Evolutionary conservation across 2,797 vertebrate genomes (phyloP).

Genomic region (Sebastes minor): DNA sequence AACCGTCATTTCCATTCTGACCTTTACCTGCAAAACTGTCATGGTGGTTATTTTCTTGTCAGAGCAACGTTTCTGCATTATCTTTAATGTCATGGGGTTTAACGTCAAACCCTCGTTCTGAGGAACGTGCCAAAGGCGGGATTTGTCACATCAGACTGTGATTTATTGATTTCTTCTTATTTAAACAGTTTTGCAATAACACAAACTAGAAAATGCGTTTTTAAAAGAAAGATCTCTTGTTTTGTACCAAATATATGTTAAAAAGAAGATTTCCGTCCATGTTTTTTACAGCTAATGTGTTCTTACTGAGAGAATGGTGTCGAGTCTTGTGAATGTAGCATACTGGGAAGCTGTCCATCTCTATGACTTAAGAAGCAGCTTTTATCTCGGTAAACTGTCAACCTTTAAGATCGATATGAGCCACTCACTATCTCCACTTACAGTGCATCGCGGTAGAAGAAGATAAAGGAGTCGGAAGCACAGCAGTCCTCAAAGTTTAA

Average conservation of each 20-base stretch:
- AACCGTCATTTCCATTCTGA: constrained; percentile 67
- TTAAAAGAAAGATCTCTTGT: neutral
- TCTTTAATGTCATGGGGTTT: constrained; percentile 72
- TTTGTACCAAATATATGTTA: neutral
- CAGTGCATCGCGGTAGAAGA: constrained; percentile 30
- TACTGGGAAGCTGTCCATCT: constrained; percentile 1
- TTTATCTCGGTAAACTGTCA: constrained; percentile 54
- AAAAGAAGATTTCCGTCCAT: neutral
- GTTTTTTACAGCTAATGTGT: neutral
- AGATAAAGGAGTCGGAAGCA: constrained; percentile 34
- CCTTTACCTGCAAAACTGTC: constrained; percentile 68
- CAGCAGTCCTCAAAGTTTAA: constrained; percentile 19
- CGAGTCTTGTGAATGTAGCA: constrained; percentile 9
- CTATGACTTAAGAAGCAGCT: constrained; percentile 30
- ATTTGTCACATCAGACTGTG: constrained; percentile 18
- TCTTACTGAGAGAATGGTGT: neutral
- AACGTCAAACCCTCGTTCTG: constrained; percentile 55
- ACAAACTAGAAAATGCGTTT: neutral
- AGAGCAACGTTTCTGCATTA: constrained; percentile 56
- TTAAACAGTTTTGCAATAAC: constrained; percentile 14
- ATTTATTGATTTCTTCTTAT: constrained; percentile 7
- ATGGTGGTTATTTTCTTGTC: constrained; percentile 59
- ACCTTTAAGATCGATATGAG: constrained; percentile 53
- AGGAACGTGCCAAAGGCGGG: constrained; percentile 1
- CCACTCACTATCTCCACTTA: constrained; percentile 46